These are phyloP conservation scores for Coelopa pilipes DNA, from an alignment of 2,888 invertebrate species.

Conservation along the genomic window DNA sequence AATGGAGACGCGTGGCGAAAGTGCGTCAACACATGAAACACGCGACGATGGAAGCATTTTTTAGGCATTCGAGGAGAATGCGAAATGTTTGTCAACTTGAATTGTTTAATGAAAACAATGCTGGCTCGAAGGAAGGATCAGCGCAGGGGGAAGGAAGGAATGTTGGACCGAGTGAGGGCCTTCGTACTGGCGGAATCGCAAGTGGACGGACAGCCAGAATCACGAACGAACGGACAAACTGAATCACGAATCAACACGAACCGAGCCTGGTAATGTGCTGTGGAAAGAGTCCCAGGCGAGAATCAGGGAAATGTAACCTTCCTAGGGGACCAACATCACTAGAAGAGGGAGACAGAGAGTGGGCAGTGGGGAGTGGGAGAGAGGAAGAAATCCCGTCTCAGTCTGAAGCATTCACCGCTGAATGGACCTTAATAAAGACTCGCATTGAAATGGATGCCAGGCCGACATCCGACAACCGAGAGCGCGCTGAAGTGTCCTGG, in stretches of 20 bases:
- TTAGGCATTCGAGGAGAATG: slow-evolving; percentile 45
- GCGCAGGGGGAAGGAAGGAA: no score
- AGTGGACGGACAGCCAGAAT: no score
- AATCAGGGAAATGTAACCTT: slow-evolving; percentile 50
- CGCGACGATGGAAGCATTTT: slow-evolving; percentile 36
- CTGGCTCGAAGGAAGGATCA: slow-evolving; percentile 16
- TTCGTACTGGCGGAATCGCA: no score
- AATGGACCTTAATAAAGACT: slow-evolving; percentile 28
- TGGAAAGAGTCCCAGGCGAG: slow-evolving; percentile 36
- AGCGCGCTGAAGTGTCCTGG: slow-evolving; percentile 19
- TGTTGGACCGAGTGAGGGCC: no score
- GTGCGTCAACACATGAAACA: slow-evolving; percentile 36
- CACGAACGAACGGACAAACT: no score
- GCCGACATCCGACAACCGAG: background rate
- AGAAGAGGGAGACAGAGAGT: no score
- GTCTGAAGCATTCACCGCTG: slow-evolving; percentile 5
- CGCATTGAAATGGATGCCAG: slow-evolving; percentile 32
- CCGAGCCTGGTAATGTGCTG: background rate
- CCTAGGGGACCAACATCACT: slow-evolving; percentile 41
- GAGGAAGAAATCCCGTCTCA: background rate
- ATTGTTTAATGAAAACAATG: slow-evolving; percentile 42
- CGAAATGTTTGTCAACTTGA: slow-evolving; percentile 43
- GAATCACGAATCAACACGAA: background rate
- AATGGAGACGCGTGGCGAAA: slow-evolving; percentile 45
- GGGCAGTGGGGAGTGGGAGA: no score